phyloP scores from a whole-genome alignment of 2,113 vertebrate genomes.

The Hydrochoerus hydrochaeris region DNA sequence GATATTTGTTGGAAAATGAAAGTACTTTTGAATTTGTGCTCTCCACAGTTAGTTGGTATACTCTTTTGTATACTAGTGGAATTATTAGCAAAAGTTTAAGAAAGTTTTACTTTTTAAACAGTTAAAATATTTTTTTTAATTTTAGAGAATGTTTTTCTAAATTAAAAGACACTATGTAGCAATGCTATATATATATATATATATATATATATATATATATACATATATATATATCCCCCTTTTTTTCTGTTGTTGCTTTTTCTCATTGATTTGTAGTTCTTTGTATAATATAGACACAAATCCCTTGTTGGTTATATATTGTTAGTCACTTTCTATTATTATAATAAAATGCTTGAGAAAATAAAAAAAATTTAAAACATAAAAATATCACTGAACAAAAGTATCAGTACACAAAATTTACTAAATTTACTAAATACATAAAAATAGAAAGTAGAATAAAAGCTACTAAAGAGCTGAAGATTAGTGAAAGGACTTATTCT shows the following conservation, averaged over 20 bases:
- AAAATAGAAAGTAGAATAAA: not conserved
- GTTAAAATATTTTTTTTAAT: not conserved
- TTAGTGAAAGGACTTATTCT: no score
- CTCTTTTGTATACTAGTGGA: not conserved
- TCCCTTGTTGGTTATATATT: not conserved
- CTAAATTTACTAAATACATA: not conserved
- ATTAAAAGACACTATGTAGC: not conserved
- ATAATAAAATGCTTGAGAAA: not conserved
- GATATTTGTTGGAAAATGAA: not conserved
- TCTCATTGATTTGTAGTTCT: not conserved
- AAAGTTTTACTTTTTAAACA: not conserved
- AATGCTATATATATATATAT: not conserved
- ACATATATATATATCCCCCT: no score
- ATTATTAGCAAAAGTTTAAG: not conserved
- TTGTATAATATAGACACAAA: not conserved
- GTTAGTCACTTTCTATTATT: not conserved
- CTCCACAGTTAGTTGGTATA: not conserved
- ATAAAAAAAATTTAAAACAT: no score
- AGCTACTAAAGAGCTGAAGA: not conserved
- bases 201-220: no score
- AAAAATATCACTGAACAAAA: no score
- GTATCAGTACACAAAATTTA: not conserved
- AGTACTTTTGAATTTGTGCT: conserved; percentile 24
- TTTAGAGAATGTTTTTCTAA: conserved; percentile 27
- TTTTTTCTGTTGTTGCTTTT: not conserved